A percentile compares a stretch with the other conserved stretches of the same genome.
Evolutionary conservation across 2,113 vertebrate species (phyloP).

Genomic region (Phrynocephalus versicolor): DNA sequence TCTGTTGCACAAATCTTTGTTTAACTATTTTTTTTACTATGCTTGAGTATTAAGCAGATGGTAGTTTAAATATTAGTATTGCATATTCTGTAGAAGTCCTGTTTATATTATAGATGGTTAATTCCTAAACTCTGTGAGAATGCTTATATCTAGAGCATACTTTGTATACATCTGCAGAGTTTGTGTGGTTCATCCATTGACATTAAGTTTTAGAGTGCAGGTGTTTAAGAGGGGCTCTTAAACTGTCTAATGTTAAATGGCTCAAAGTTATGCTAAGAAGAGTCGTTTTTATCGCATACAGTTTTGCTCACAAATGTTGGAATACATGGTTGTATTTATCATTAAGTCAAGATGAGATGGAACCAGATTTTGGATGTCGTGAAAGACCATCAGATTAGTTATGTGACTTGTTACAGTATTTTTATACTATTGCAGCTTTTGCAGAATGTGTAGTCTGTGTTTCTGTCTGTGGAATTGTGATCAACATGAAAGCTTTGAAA

Average conservation of each 20-base stretch:
- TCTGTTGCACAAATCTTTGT: no score
- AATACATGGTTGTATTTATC: neutral
- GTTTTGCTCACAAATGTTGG: neutral
- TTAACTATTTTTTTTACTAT: neutral
- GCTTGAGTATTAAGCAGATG: neutral
- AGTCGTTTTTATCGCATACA: neutral
- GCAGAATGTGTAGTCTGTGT: neutral
- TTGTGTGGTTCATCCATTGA: neutral
- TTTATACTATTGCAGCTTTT: neutral
- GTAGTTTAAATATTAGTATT: constrained; percentile 10
- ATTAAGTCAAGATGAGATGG: neutral
- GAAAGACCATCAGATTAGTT: neutral
- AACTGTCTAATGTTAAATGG: neutral
- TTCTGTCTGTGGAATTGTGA: neutral
- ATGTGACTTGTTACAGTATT: neutral
- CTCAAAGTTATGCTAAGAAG: neutral
- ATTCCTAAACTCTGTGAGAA: neutral
- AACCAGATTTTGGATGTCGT: neutral
- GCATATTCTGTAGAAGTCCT: neutral
- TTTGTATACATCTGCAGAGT: neutral
- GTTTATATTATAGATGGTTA: neutral
- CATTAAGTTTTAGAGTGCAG: neutral
- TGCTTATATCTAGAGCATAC: neutral
- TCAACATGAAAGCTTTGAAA: neutral
- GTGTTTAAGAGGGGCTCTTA: neutral